Base-by-base conservation (phyloP, 1,140 invertebrate genomes). In the Polyergus mexicanus region DNA sequence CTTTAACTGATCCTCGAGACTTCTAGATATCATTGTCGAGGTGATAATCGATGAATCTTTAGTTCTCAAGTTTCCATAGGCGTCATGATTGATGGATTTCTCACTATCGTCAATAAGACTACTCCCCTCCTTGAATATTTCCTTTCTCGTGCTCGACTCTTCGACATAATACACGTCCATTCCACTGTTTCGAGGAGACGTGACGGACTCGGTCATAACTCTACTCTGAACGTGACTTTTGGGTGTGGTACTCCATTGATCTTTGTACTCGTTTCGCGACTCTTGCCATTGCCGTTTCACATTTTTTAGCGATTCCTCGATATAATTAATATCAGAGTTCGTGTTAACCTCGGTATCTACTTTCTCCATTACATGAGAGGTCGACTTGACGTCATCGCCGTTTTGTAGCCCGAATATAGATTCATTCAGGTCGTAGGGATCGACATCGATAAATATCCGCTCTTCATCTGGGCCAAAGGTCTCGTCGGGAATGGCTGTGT, bases 381-480 rank as follows among this genome's bases (percentile, higher is more conserved):
- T 71, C 19, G 76, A 80, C 10, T 81, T 84, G 25, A 72, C 22
- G 1, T 75, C 60, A 8, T 84, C 63, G 28, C 76, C 76, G n/a
- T 92, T 86, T 7, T 93, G 76, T 6, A 92, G 44, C 1, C 88
- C 90, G 35, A 92, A 93, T 19, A 92, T 54, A 10, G 90, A 89
- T 4, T 93, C 91, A 28, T 93, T 91, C 0, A 92, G 35, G 41
- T 94, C 93, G 58, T 92, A 94, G 0, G 93, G 89, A 86, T 94
- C 93, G n/a, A 94, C 93, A 11, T 95, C 93, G 69, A 95, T 95
- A 86, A 95, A 95, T 80, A 95, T 94, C 16, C 94, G 90, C 38
- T 95, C 94, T 28, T 95, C 94, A 41, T 95, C 94, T 0, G 94
- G 94, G 0, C 93, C 94, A 58, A 94, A 94, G 5, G 87, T 92